These are phyloP conservation scores for Amphiprion percula DNA, from an alignment of 2,113 vertebrate genomes.

Conservation along the genomic window DNA sequence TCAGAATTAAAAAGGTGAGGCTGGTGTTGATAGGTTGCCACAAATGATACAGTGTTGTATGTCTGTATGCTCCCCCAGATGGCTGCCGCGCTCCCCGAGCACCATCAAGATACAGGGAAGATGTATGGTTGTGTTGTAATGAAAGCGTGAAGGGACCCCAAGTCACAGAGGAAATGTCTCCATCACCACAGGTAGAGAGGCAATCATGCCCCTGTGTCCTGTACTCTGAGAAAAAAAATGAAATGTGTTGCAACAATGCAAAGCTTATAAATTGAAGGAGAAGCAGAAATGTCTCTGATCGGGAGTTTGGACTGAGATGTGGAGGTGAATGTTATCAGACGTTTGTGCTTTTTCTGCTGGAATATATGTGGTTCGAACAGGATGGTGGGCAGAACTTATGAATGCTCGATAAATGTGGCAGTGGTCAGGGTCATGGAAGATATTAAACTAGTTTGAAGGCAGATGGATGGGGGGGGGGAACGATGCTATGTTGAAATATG, in stretches of 20 bases:
- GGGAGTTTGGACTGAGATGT: slow-evolving; percentile 20
- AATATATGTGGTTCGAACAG: slow-evolving; percentile 1
- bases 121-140: slow-evolving; percentile 82
- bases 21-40: slow-evolving; percentile 81
- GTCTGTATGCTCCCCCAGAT: slow-evolving; percentile 72
- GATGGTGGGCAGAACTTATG: background rate
- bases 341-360: slow-evolving; percentile 1
- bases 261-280: slow-evolving; percentile 68
- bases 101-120: slow-evolving; percentile 74
- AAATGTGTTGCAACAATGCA: slow-evolving; percentile 67
- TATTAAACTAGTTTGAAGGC: background rate
- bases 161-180: slow-evolving; percentile 79
- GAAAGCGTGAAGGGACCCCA: slow-evolving; percentile 77
- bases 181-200: slow-evolving; percentile 74
- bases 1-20: slow-evolving; percentile 81
- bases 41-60: slow-evolving; percentile 82
- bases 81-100: slow-evolving; percentile 60
- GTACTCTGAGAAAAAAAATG: slow-evolving; percentile 60
- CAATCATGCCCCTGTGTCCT: slow-evolving; percentile 75
- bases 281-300: slow-evolving; percentile 49
- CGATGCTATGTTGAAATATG: background rate
- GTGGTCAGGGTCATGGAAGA: background rate
- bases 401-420: background rate
- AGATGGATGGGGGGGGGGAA: background rate
- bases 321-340: slow-evolving; percentile 27